Conservation (phyloP, 2,113 vertebrate species). For the Cochlearius cochlearius region DNA sequence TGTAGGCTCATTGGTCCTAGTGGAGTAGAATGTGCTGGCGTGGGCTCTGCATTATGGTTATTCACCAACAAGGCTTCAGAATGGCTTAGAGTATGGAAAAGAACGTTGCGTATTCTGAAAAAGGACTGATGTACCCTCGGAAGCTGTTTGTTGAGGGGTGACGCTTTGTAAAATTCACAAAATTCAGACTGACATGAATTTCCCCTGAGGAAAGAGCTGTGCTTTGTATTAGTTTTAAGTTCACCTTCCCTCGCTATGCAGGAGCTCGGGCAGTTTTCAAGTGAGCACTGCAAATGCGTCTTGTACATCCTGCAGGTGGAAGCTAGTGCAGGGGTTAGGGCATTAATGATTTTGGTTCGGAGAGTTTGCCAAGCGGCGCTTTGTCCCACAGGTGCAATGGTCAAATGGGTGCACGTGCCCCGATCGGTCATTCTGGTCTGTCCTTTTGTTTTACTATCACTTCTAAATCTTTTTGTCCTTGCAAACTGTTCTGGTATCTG, state of each 20-base stretch:
- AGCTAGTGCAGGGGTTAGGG: background rate
- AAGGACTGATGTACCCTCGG: background rate
- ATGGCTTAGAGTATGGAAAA: background rate
- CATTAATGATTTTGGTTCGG: background rate
- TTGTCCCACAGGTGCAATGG: background rate
- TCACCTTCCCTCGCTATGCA: background rate
- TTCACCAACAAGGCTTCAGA: background rate
- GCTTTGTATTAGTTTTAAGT: background rate
- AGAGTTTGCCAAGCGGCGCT: background rate
- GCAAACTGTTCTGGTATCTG: background rate
- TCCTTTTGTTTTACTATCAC: background rate
- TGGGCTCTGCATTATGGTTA: background rate
- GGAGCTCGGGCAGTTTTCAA: background rate
- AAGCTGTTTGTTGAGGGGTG: background rate
- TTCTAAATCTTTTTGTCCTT: background rate
- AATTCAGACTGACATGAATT: background rate
- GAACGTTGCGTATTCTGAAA: fast-evolving
- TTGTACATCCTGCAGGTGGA: background rate
- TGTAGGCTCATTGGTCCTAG: background rate
- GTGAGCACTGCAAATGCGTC: background rate
- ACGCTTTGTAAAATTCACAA: background rate
- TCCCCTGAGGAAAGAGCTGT: background rate
- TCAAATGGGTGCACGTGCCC: background rate
- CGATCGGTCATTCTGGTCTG: background rate
- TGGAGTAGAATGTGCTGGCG: fast-evolving